Evolutionary conservation across 2,797 vertebrate genomes (phyloP).

Genomic region (Argyrosomus regius): DNA sequence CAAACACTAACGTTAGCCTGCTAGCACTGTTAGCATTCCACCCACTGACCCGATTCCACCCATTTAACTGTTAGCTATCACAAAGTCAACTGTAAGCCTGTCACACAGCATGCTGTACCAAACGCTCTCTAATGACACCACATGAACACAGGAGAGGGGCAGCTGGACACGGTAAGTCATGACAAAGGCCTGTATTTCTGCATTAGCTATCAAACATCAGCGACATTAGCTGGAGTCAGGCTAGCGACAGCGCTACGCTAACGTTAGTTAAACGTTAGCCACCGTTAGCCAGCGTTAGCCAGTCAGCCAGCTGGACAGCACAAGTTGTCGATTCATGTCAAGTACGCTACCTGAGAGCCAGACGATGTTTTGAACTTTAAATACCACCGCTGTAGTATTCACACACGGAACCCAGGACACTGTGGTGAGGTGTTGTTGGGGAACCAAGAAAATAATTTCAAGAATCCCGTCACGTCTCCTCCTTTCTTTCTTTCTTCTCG

Average conservation of each 20-base stretch:
- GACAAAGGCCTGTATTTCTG: constrained; percentile 30
- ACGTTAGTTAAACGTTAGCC: constrained; percentile 35
- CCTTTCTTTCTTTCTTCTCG: constrained; percentile 87
- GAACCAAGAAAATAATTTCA: constrained; percentile 74
- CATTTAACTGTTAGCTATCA: constrained; percentile 35
- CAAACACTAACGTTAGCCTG: constrained; percentile 53
- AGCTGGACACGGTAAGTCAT: not conserved
- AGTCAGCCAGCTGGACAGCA: constrained; percentile 60
- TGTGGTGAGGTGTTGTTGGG: constrained; percentile 43
- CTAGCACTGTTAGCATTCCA: constrained; percentile 70
- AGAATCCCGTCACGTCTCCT: constrained; percentile 85
- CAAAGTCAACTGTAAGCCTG: constrained; percentile 27
- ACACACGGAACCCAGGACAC: constrained; percentile 36
- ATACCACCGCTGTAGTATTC: constrained; percentile 54
- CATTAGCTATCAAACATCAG: constrained; percentile 33
- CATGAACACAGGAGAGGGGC: not conserved
- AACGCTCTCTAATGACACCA: not conserved
- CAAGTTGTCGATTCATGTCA: constrained; percentile 53
- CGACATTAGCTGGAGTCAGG: constrained; percentile 56
- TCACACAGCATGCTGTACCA: not conserved
- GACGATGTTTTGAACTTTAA: constrained; percentile 66
- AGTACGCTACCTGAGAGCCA: constrained; percentile 80
- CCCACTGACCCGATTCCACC: constrained; percentile 65
- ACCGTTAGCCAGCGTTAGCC: constrained; percentile 34
- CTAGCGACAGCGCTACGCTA: constrained; percentile 58